Percentiles rank a stretch among this genome's conserved stretches.
Conservation (phyloP, 2,797 vertebrate species). For the Arremon aurantiirostris region DNA sequence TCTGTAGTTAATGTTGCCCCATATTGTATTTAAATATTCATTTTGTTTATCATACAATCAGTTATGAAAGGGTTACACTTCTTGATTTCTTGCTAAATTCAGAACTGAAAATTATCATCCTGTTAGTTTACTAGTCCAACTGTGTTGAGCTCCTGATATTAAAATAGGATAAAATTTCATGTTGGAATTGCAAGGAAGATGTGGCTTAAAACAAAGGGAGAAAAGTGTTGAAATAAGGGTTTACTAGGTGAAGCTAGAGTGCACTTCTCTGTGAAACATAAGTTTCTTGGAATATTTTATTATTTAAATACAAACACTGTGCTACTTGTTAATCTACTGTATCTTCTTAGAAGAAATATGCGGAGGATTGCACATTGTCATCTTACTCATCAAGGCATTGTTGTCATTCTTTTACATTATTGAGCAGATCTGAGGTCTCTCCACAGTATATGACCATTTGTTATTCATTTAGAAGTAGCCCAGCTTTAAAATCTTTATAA, state of each 20-base stretch:
- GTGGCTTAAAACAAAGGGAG: neutral
- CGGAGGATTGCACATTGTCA: neutral
- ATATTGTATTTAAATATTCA: neutral
- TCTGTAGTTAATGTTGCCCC: neutral
- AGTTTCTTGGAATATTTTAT: neutral
- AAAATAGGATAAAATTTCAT: neutral
- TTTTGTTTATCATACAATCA: neutral
- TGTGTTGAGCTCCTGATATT: neutral
- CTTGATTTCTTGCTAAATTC: neutral
- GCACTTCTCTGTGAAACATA: neutral
- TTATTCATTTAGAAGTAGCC: slow-evolving; percentile 17
- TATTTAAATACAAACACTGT: neutral
- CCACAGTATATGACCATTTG: neutral
- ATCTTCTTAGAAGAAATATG: neutral
- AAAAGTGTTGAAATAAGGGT: neutral
- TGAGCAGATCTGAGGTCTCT: neutral
- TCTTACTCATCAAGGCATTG: neutral
- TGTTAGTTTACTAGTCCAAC: neutral
- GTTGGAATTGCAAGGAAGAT: neutral
- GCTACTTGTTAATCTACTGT: neutral
- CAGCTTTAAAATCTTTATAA: slow-evolving; percentile 27
- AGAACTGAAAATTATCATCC: neutral
- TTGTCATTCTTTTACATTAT: neutral
- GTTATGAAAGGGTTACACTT: neutral
- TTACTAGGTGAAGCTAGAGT: neutral